Percentiles rank a stretch among this genome's conserved stretches.
Evolutionary conservation across 2,113 vertebrate genomes (phyloP).

Genomic region (Bubo bubo): DNA sequence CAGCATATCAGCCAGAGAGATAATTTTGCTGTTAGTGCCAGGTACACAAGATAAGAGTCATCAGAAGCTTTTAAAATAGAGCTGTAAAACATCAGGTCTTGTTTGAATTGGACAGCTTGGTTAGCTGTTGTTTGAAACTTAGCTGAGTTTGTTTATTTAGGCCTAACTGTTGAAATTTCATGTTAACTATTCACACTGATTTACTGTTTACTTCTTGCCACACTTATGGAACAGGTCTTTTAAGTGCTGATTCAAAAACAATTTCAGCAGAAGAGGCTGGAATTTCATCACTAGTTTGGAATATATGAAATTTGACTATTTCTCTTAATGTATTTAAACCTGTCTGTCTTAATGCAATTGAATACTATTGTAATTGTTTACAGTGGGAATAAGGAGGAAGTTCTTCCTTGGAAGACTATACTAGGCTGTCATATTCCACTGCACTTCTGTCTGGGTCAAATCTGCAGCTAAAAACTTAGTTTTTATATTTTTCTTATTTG

Average conservation of each 20-base stretch:
- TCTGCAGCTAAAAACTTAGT: not conserved
- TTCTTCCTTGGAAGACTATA: not conserved
- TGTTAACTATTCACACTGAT: not conserved
- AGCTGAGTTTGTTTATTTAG: slow-evolving; percentile 1
- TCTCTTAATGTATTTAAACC: not conserved
- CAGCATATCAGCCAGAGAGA: not conserved
- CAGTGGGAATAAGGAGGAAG: not conserved
- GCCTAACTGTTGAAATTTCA: not conserved
- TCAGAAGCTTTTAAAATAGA: slow-evolving; percentile 10
- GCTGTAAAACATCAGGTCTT: not conserved
- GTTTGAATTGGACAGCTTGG: slow-evolving; percentile 12
- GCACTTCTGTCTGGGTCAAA: not conserved
- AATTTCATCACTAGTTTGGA: not conserved
- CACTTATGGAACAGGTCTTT: not conserved
- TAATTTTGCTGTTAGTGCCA: not conserved
- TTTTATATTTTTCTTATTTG: not conserved
- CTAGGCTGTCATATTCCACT: not conserved
- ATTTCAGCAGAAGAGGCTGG: not conserved
- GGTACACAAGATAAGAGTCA: not conserved
- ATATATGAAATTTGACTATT: not conserved
- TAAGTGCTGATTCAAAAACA: not conserved
- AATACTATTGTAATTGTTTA: not conserved
- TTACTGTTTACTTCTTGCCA: not conserved
- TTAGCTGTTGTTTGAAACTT: slow-evolving; percentile 11
- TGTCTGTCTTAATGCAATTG: not conserved